Percentiles rank a stretch among this genome's conserved stretches.
Evolutionary conservation across 1,140 invertebrate genomes (phyloP).

Genomic region (Melitaea cinxia): DNA sequence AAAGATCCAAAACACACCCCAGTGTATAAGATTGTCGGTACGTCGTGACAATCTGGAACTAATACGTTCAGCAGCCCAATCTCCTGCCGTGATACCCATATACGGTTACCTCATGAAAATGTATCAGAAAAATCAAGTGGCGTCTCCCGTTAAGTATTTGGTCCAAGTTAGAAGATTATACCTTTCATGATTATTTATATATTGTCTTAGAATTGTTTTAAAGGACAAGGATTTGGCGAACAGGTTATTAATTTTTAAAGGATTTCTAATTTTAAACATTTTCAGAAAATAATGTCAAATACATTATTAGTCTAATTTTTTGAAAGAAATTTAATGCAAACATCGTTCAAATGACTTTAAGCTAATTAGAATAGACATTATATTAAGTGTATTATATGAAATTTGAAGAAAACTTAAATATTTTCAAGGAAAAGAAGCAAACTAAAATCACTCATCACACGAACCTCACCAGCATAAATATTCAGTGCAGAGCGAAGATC

Average conservation of each 20-base stretch:
- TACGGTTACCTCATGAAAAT: constrained; percentile 76
- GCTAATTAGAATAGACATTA: too few species aligned
- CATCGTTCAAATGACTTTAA: too few species aligned
- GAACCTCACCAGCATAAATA: constrained; percentile 66
- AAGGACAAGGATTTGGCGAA: too few species aligned
- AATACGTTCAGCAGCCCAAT: constrained; percentile 68
- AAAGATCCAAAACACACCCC: neutral
- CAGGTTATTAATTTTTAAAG: too few species aligned
- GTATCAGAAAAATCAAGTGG: constrained; percentile 78
- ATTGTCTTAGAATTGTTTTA: neutral
- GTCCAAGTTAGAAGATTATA: constrained; percentile 40
- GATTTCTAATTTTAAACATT: too few species aligned
- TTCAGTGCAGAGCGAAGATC: constrained; percentile 74
- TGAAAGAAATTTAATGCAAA: too few species aligned
- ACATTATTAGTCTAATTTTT: too few species aligned
- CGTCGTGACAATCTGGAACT: constrained; percentile 45
- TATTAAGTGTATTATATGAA: too few species aligned
- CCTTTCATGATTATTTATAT: neutral
- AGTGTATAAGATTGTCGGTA: neutral
- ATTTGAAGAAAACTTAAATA: neutral
- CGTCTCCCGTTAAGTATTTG: constrained; percentile 43
- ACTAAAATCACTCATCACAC: constrained; percentile 27
- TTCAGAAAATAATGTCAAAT: too few species aligned
- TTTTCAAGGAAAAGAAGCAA: neutral
- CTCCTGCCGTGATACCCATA: constrained; percentile 41